Conservation (phyloP, 2,797 vertebrate genomes). For the Anguilla obscura region DNA sequence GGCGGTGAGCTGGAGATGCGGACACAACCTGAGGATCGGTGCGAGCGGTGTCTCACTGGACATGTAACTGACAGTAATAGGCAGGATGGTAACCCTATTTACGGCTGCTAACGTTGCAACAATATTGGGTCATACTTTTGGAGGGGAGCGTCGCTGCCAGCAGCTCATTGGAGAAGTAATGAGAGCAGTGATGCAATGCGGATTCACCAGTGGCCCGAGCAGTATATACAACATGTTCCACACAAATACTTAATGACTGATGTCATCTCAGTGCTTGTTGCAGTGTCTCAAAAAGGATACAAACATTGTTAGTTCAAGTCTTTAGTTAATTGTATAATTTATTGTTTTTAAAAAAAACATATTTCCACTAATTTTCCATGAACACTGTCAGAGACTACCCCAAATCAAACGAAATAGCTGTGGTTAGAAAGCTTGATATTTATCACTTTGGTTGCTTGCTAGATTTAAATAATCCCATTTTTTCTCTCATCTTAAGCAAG, state of each 20-base stretch:
- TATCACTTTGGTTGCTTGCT: not conserved
- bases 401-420: not conserved
- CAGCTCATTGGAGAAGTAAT: constrained; percentile 11
- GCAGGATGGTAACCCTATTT: constrained; percentile 40
- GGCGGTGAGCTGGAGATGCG: not conserved
- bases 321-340: not conserved
- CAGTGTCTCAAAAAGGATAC: not conserved
- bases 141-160: constrained; percentile 35
- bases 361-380: not conserved
- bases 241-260: not conserved
- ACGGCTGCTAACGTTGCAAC: constrained; percentile 29
- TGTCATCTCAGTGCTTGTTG: not conserved
- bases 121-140: not conserved
- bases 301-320: not conserved
- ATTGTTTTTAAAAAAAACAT: not conserved
- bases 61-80: not conserved
- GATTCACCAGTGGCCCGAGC: not conserved
- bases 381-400: not conserved
- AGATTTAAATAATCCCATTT: not conserved
- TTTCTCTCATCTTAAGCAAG: not conserved
- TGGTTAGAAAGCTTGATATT: not conserved
- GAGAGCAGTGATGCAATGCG: constrained; percentile 23
- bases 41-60: constrained; percentile 15
- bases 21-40: not conserved
- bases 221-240: not conserved